Evolutionary conservation across 2,797 vertebrate genomes (phyloP), one percentile per base, ranked within the genome.

Genomic region (Anabas testudineus): DNA sequence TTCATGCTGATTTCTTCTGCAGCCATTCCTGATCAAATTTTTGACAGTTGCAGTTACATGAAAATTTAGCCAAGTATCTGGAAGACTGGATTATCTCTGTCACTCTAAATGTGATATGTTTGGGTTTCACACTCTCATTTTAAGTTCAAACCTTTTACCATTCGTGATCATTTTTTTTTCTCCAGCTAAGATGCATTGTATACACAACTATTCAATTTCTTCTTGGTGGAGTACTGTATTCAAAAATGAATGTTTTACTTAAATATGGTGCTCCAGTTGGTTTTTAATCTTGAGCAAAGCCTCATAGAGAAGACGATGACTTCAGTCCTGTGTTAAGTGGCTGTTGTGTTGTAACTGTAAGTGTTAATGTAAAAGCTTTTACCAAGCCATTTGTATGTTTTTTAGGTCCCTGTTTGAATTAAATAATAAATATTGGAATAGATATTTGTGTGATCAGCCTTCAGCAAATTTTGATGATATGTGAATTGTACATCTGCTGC

Each of bases 311-410:
- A 28, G 18, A 36, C 32, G 4, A 46, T 19, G 39, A 61, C 65
- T 74, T 43, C 71, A 82, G 64, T 79, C 62, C 75, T 88, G 73
- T 86, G 48, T 15, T 41, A 63, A 55, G 59, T 89, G 71, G 52
- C 63, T 70, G 26, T 55, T 73, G 72, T 87, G 67, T 72, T 69
- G 71, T 88, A 45, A 71, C 52, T 87, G 81, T 88, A 78, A 21
- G 59, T 83, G 71, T 84, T 73, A n/a, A 34, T 81, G 68, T 84
- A 37, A 49, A 69, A 67, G 61, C 49, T 48, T 85, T 92, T 82
- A 69, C 19, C 30, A 70, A 54, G 64, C 71, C 10, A 47, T 90
- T 90, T 88, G 78, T 91, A 85, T 89, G 82, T 85, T 78, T 88
- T 74, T 71, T 77, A 76, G 78, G 51, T 85, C 76, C 52, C 42